Percentiles rank a stretch among this genome's conserved stretches.
These are phyloP conservation scores for Cataglyphis cursor DNA, from an alignment of 2,888 invertebrate species.

Conservation along the genomic window DNA sequence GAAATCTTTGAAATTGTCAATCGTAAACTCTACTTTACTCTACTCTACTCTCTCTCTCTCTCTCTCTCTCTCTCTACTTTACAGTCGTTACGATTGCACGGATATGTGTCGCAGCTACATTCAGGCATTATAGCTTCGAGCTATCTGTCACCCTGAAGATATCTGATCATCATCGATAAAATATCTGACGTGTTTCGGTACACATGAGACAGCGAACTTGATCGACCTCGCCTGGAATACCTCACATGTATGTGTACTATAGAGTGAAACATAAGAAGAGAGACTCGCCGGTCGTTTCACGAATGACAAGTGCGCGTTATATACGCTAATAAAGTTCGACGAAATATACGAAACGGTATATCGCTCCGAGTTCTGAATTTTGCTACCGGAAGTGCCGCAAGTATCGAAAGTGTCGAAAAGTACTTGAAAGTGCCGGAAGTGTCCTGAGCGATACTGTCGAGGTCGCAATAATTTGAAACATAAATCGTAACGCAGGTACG, in stretches of 20 bases:
- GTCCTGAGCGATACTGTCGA: background rate
- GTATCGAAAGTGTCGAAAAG: constrained; percentile 29
- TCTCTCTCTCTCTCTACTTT: background rate
- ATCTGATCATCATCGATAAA: constrained; percentile 7
- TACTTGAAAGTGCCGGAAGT: constrained; percentile 24
- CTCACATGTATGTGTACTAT: constrained; percentile 47
- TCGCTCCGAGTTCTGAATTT: background rate
- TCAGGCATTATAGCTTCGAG: constrained; percentile 39
- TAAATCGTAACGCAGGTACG: constrained; percentile 31
- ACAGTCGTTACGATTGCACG: constrained; percentile 54
- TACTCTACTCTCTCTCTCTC: no score
- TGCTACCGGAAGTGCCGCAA: constrained; percentile 31
- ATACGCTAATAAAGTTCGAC: background rate
- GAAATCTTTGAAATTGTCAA: constrained; percentile 26
- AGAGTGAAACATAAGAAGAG: constrained; percentile 59
- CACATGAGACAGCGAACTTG: background rate
- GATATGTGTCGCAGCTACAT: constrained; percentile 35
- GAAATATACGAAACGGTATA: constrained; percentile 6
- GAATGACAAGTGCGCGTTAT: constrained; percentile 11
- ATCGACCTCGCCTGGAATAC: constrained; percentile 43
- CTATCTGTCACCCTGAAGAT: constrained; percentile 4
- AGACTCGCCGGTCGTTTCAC: constrained; percentile 24
- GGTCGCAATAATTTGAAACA: constrained; percentile 3
- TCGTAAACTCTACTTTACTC: background rate
- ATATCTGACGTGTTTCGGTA: constrained; percentile 15